Percentiles rank a stretch among this genome's conserved stretches.
These are phyloP conservation scores for Zingel zingel DNA, from an alignment of 2,113 vertebrate species.

Conservation along the genomic window DNA sequence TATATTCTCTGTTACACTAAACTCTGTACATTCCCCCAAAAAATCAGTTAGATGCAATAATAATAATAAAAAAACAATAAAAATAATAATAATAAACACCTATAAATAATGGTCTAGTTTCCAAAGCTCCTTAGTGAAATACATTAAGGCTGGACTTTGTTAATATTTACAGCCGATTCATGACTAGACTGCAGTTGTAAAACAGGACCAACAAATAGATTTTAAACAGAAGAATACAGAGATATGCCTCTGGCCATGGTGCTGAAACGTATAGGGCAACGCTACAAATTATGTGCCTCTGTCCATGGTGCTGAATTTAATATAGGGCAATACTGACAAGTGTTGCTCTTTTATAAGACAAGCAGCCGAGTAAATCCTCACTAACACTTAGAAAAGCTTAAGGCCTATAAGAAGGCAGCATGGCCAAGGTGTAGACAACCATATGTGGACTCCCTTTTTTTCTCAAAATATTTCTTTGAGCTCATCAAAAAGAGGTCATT, in stretches of 20 bases:
- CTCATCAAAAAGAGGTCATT: constrained; percentile 62
- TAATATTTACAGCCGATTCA: constrained; percentile 25
- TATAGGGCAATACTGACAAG: constrained; percentile 24
- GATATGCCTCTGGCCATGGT: constrained; percentile 24
- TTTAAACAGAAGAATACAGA: background rate
- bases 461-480: constrained; percentile 48
- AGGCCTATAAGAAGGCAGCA: constrained; percentile 1
- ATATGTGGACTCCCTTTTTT: constrained; percentile 28
- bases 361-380: constrained; percentile 5
- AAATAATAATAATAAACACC: too few species aligned
- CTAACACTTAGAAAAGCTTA: constrained; percentile 14
- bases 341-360: constrained; percentile 18
- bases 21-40: background rate
- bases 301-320: constrained; percentile 56
- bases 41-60: constrained; percentile 11
- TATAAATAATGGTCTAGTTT: constrained; percentile 19
- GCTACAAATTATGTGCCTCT: constrained; percentile 6
- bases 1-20: constrained; percentile 32
- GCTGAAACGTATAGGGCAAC: background rate
- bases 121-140: constrained; percentile 29
- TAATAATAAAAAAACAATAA: too few species aligned
- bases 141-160: constrained; percentile 25
- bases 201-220: background rate
- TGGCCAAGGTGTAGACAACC: constrained; percentile 33
- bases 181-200: constrained; percentile 8